These are phyloP conservation scores for Pachypsylla venusta DNA, from an alignment of 1,140 invertebrate species.

Conservation along the genomic window DNA sequence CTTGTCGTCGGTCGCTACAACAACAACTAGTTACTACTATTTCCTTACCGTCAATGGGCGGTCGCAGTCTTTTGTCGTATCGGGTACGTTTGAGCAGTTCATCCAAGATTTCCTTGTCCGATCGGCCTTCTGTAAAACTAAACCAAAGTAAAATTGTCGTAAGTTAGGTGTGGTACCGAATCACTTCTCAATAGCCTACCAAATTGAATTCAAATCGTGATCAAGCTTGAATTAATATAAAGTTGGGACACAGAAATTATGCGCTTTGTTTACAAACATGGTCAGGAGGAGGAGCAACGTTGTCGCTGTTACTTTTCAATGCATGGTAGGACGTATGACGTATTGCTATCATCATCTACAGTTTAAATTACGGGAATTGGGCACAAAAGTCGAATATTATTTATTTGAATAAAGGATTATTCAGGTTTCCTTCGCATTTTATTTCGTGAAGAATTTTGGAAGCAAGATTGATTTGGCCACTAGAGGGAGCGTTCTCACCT, in stretches of 20 bases:
- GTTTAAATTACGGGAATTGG: no score
- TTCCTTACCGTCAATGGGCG: constrained; percentile 68
- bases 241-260: not conserved
- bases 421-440: no score
- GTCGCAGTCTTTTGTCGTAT: constrained; percentile 73
- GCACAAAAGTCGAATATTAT: no score
- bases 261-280: not conserved
- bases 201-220: constrained; percentile 11
- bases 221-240: not conserved
- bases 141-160: constrained; percentile 29
- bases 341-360: no score
- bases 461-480: no score
- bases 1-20: no score
- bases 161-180: not conserved
- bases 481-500: no score
- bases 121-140: constrained; percentile 73
- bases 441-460: no score
- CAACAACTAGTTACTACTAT: no score
- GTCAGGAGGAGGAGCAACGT: not conserved
- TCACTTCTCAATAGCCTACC: not conserved
- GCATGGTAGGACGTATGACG: not conserved
- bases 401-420: no score
- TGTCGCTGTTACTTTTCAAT: not conserved
- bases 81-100: constrained; percentile 58
- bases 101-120: constrained; percentile 77